These are phyloP conservation scores for Euleptes europaea DNA, from an alignment of 2,113 vertebrate genomes.

Conservation along the genomic window DNA sequence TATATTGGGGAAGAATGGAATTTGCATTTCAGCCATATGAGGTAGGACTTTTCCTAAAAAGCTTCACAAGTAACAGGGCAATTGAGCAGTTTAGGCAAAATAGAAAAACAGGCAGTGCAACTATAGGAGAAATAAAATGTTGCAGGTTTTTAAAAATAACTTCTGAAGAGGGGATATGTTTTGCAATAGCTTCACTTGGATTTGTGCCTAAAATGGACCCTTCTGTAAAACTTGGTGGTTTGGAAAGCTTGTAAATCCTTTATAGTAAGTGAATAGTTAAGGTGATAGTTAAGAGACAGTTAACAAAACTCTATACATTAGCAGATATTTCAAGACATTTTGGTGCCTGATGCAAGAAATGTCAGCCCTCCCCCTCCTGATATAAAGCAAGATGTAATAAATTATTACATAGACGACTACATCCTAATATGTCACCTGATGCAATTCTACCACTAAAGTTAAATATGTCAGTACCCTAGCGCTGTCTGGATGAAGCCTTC, in stretches of 20 bases:
- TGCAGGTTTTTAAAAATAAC: too few relatives aligned
- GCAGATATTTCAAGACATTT: background rate
- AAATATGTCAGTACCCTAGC: background rate
- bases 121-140: too few relatives aligned
- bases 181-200: background rate
- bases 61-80: background rate
- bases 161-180: too few relatives aligned
- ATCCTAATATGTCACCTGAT: background rate
- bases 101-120: too few relatives aligned
- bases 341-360: background rate
- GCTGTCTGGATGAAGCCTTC: background rate
- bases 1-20: background rate
- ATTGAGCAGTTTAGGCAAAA: background rate
- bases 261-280: background rate
- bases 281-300: background rate
- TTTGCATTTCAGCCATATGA: background rate
- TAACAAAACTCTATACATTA: too few relatives aligned
- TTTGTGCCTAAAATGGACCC: background rate
- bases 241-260: background rate
- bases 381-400: too few relatives aligned
- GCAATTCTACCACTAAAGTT: background rate
- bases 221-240: background rate
- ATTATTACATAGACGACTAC: too few relatives aligned
- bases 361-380: fast-evolving
- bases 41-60: background rate